Conservation (phyloP, 2,797 vertebrate genomes). For the Intellagama lesueurii region DNA sequence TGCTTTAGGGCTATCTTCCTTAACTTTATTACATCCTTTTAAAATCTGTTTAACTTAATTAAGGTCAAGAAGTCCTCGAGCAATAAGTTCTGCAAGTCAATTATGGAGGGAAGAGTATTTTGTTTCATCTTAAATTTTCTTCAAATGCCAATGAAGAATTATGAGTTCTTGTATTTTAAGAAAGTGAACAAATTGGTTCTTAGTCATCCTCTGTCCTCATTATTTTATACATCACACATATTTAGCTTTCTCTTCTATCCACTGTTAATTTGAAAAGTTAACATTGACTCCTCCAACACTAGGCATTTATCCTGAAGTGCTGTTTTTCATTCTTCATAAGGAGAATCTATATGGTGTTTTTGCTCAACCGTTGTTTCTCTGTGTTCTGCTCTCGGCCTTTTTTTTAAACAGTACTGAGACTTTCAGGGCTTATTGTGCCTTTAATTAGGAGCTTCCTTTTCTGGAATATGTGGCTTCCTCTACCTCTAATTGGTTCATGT, state of each 20-base stretch:
- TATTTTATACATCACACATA: neutral
- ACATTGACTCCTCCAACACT: neutral
- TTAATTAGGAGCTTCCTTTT: slow-evolving; percentile 11
- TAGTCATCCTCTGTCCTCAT: neutral
- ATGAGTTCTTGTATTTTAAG: neutral
- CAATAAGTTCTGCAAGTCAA: neutral
- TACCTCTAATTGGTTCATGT: neutral
- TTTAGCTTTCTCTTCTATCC: neutral
- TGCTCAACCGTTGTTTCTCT: neutral
- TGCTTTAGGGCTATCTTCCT: too few relatives aligned
- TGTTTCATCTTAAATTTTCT: neutral
- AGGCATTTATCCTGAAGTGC: neutral
- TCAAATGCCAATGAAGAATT: neutral
- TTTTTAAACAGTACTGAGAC: neutral
- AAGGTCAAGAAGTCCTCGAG: neutral
- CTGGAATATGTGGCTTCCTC: neutral
- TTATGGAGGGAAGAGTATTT: neutral
- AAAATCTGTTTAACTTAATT: too few relatives aligned
- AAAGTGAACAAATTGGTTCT: neutral
- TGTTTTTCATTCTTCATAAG: neutral
- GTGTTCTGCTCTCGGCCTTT: neutral
- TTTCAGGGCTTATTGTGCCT: neutral
- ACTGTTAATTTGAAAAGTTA: slow-evolving; percentile 15
- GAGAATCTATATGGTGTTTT: neutral
- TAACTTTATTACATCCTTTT: too few relatives aligned